Base-by-base conservation (phyloP, 53 echinoderm and acorn worm species). In the Glandiceps talaboti region DNA sequence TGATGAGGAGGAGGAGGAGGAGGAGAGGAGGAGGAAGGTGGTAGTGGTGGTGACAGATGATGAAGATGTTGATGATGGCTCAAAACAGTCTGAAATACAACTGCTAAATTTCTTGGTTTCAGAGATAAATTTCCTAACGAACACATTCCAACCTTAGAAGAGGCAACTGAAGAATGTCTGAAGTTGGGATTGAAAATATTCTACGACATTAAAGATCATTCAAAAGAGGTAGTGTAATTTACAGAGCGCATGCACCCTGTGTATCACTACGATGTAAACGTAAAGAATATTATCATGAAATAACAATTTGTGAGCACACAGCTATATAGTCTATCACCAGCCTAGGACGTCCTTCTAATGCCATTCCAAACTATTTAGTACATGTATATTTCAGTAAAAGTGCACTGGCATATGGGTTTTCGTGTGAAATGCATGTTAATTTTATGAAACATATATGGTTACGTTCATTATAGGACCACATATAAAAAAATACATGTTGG, bases 181-280 rank as follows among this genome's bases (percentile, higher is more conserved):
- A 73, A 84, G 33, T 83, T 91, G 30, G 86, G 87, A 45, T 77
- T 94, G n/a, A 86, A 91, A 33, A 94, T 94, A 81, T 94, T 86
- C 81, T 89, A 91, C 86, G 94, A 91, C 77, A 87, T 94, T 76
- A 94, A 94, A 82, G 89, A 89, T 75, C 89, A 77, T 77, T 94
- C 94, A 33, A 30, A 83, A 77, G 31, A 91, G 88, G 94, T 91
- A 81, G 27, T 78, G 1, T 25, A 27, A 27, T 14, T 27, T 26
- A 27, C 14, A 27, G 14, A 27, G 26, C 77, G 12, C 28, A 14
- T 76, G 26, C 28, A 28, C 14, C 14, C 26, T 76, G 28, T 20
- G 26, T 14, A 20, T 27, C 14, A 27, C 26, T 27, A 76, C 27
- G 26, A 27, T 25, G 26, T 27, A 27, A n/a, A 76, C 27, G 20